Conservation (phyloP, 53 echinoderm and acorn worm genomes). For the Holothuria leucospilota region DNA sequence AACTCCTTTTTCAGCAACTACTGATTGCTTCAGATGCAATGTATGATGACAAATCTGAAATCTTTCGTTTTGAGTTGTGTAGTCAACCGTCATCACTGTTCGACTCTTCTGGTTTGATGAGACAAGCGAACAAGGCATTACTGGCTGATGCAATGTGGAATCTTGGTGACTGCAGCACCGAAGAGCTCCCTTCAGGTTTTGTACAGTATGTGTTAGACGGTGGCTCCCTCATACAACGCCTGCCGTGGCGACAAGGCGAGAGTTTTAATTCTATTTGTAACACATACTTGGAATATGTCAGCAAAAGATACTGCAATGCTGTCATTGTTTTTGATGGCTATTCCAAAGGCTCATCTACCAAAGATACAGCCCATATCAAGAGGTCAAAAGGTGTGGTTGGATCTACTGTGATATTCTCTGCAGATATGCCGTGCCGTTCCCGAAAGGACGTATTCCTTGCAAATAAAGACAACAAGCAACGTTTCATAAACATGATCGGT, state of each 20-base stretch:
- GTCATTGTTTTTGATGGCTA: slow-evolving; percentile 56
- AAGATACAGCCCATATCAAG: slow-evolving; percentile 20
- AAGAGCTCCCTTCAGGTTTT: neutral
- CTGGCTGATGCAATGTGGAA: slow-evolving; percentile 34
- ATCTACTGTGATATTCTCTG: slow-evolving; percentile 3
- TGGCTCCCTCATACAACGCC: slow-evolving; percentile 45
- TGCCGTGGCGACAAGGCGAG: slow-evolving; percentile 47
- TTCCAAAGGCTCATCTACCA: slow-evolving; percentile 19
- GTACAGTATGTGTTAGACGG: slow-evolving; percentile 49
- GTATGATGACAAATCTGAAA: slow-evolving; percentile 2
- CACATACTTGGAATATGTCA: slow-evolving; percentile 26
- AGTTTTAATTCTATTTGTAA: slow-evolving; percentile 45
- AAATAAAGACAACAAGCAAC: slow-evolving; percentile 31
- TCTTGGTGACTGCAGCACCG: neutral
- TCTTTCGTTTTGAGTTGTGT: slow-evolving; percentile 32
- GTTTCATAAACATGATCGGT: slow-evolving; percentile 34
- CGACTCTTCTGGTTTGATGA: slow-evolving; percentile 15
- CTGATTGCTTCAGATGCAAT: neutral
- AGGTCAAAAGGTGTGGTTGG: slow-evolving; percentile 32
- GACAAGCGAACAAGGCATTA: slow-evolving; percentile 12
- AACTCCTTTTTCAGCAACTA: slow-evolving; percentile 52
- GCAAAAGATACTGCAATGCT: slow-evolving; percentile 2
- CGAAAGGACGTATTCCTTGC: slow-evolving; percentile 29
- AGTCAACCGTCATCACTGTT: slow-evolving; percentile 43
- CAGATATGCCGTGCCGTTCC: neutral